phyloP scores from a whole-genome alignment of 2,888 invertebrate genomes.

The Hyposoter dolosus region DNA sequence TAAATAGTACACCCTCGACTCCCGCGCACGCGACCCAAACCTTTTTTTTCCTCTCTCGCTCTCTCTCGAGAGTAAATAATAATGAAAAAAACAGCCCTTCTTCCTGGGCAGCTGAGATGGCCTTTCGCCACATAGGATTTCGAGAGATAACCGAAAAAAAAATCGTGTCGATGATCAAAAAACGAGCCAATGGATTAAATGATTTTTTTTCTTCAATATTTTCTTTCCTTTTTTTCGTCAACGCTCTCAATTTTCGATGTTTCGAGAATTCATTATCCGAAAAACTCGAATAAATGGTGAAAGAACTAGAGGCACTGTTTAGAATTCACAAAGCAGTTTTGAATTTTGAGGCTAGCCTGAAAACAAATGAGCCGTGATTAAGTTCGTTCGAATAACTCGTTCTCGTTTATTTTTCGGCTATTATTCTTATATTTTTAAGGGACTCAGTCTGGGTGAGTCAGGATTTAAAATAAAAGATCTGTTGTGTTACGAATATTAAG shows the following conservation, averaged over 20 bases:
- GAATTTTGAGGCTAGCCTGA: background rate
- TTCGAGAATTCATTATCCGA: background rate
- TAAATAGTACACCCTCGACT: slow-evolving; percentile 57
- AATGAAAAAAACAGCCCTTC: slow-evolving; percentile 36
- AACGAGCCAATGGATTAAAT: slow-evolving; percentile 4
- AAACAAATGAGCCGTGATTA: slow-evolving; percentile 4
- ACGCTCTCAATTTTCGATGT: background rate
- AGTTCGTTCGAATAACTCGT: slow-evolving; percentile 7
- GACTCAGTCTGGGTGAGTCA: slow-evolving; percentile 24
- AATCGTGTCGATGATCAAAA: background rate
- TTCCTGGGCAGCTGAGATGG: slow-evolving; percentile 46
- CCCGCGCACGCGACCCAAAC: slow-evolving; percentile 67
- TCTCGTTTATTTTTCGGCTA: background rate
- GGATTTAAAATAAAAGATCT: slow-evolving; percentile 59
- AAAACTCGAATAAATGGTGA: background rate
- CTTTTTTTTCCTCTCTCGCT: slow-evolving; percentile 31
- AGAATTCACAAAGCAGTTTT: background rate
- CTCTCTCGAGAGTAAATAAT: slow-evolving; percentile 59
- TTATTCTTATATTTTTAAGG: slow-evolving; percentile 16
- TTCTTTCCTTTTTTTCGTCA: background rate
- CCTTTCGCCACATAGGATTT: background rate
- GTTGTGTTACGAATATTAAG: slow-evolving; percentile 38
- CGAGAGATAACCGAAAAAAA: slow-evolving; percentile 12
- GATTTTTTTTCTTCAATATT: background rate
- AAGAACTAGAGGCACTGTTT: background rate